Percentiles rank a stretch among this genome's conserved stretches.
phyloP scores from a whole-genome alignment of 2,113 vertebrate genomes.

The Physeter macrocephalus region DNA sequence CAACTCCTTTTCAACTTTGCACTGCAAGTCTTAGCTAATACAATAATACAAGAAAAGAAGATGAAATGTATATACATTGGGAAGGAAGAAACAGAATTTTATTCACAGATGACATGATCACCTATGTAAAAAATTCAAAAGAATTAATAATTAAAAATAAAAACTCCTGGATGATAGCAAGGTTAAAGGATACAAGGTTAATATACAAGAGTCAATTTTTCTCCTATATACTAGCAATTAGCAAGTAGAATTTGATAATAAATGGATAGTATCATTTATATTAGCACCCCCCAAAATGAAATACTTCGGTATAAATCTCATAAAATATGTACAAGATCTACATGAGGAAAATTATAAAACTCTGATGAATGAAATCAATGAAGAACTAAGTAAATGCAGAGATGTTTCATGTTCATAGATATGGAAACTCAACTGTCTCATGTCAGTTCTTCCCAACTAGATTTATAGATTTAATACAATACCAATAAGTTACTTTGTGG shows the following conservation, averaged over 20 bases:
- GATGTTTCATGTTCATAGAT: neutral
- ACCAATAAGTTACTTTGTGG: neutral
- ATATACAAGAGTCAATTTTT: neutral
- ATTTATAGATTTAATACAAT: neutral
- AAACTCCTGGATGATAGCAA: neutral
- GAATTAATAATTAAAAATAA: neutral
- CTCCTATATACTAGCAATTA: neutral
- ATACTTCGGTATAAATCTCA: neutral
- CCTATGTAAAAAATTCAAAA: neutral
- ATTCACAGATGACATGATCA: neutral
- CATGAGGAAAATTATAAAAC: no score
- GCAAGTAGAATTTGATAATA: neutral
- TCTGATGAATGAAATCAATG: no score
- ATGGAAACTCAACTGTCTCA: neutral
- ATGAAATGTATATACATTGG: no score
- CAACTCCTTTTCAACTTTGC: no score
- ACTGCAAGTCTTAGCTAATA: no score
- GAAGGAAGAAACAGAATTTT: neutral
- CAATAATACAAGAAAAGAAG: neutral
- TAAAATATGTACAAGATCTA: no score
- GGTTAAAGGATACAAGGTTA: neutral
- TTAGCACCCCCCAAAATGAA: neutral
- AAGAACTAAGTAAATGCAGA: neutral
- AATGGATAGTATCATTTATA: neutral
- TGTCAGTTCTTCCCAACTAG: neutral